Percentiles rank a stretch among this genome's conserved stretches.
Evolutionary conservation across 2,797 vertebrate species (phyloP).

Genomic region (Falco concolor): DNA sequence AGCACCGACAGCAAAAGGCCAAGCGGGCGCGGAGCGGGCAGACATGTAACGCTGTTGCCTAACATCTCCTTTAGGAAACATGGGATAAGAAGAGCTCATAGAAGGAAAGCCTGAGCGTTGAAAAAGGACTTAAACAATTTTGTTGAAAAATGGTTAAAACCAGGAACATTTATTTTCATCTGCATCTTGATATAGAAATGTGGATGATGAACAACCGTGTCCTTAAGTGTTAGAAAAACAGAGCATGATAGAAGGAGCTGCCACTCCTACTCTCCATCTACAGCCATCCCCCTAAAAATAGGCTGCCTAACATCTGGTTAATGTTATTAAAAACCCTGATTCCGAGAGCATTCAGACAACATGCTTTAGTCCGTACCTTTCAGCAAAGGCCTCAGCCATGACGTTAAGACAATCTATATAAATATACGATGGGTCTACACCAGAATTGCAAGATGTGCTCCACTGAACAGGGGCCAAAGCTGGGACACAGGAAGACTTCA

Average conservation of each 20-base stretch:
- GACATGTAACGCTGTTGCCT: rapidly evolving
- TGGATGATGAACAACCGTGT: neutral
- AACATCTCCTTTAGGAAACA: neutral
- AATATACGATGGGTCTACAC: neutral
- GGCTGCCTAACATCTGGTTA: neutral
- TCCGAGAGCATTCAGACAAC: neutral
- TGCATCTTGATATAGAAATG: neutral
- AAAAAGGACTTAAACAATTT: neutral
- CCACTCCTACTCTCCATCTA: neutral
- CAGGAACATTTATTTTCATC: neutral
- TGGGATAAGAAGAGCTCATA: neutral
- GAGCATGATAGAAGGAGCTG: neutral
- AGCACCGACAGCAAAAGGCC: neutral
- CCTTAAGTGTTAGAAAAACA: neutral
- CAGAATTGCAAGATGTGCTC: neutral
- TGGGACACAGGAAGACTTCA: neutral
- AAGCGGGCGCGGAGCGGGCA: neutral
- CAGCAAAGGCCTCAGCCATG: neutral
- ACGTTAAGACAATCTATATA: neutral
- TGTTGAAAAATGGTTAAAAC: neutral
- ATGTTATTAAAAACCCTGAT: neutral
- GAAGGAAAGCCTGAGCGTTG: neutral
- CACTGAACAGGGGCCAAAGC: neutral
- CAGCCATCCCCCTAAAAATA: rapidly evolving
- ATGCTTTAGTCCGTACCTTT: neutral